A percentile compares a stretch with the other conserved stretches of the same genome.
Conservation (phyloP, 1,140 invertebrate genomes). For the Bombus waltoni region DNA sequence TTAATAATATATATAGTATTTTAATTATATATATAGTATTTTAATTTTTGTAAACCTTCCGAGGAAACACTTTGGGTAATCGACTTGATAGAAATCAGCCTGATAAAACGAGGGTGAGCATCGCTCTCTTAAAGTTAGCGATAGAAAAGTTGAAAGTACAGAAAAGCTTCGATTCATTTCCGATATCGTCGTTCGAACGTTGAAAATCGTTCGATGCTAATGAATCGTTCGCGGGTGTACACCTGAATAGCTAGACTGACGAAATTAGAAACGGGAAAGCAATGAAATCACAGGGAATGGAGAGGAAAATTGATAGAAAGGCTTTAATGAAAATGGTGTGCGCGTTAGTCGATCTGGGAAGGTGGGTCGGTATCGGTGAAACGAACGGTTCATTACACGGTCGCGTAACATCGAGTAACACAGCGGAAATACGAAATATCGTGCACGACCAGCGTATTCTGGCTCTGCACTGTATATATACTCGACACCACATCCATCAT, state of each 20-base stretch:
- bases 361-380: constrained; percentile 9
- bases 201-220: neutral
- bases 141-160: no score
- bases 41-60: no score
- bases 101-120: no score
- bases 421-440: constrained; percentile 53
- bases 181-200: neutral
- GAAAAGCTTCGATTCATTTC: neutral
- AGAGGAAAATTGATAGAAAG: neutral
- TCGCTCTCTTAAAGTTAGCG: no score
- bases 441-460: constrained; percentile 17
- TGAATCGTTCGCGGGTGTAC: neutral
- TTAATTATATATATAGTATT: no score
- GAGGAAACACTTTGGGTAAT: no score
- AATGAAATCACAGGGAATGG: no score
- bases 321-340: constrained; percentile 18
- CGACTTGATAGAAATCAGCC: no score
- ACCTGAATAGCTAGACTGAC: neutral
- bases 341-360: neutral
- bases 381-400: constrained; percentile 19
- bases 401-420: constrained; percentile 29
- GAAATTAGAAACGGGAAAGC: neutral
- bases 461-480: constrained; percentile 4
- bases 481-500: constrained; percentile 54
- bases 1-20: no score